These are phyloP conservation scores for Antigone vipio DNA, from an alignment of 2,113 vertebrate species.

Conservation along the genomic window DNA sequence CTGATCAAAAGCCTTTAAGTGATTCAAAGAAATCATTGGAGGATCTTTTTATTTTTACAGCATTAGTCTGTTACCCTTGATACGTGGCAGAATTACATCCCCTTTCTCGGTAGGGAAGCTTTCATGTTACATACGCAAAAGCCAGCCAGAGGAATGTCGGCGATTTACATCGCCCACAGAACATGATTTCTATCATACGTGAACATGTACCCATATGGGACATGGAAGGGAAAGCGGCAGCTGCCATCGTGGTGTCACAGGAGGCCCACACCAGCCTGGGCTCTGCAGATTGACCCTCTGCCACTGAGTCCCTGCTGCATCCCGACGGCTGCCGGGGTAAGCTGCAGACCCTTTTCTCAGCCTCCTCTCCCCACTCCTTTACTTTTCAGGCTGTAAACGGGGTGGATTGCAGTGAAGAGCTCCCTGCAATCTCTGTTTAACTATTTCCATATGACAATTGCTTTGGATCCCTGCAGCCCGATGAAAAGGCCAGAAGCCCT, in stretches of 20 bases:
- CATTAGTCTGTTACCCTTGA: background rate
- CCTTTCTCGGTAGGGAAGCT: background rate
- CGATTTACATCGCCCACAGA: background rate
- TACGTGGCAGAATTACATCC: background rate
- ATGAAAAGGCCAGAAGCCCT: constrained; percentile 64
- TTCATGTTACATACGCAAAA: background rate
- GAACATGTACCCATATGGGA: background rate
- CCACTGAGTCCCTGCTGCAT: background rate
- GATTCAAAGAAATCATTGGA: background rate
- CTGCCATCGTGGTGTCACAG: background rate
- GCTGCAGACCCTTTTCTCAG: background rate
- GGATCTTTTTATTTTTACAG: background rate
- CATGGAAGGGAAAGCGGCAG: background rate
- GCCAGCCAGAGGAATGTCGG: background rate
- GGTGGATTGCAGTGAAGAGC: constrained; percentile 81
- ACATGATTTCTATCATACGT: background rate
- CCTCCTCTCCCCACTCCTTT: background rate
- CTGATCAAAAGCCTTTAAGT: background rate
- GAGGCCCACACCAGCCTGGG: background rate
- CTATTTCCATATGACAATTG: constrained; percentile 86
- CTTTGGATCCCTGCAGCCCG: constrained; percentile 73
- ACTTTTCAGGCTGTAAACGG: constrained; percentile 63
- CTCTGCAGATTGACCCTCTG: background rate
- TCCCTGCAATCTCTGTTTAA: constrained; percentile 78
- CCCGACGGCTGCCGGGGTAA: background rate